phyloP scores from a whole-genome alignment of 2,888 invertebrate genomes.

The Idaea biselata region DNA sequence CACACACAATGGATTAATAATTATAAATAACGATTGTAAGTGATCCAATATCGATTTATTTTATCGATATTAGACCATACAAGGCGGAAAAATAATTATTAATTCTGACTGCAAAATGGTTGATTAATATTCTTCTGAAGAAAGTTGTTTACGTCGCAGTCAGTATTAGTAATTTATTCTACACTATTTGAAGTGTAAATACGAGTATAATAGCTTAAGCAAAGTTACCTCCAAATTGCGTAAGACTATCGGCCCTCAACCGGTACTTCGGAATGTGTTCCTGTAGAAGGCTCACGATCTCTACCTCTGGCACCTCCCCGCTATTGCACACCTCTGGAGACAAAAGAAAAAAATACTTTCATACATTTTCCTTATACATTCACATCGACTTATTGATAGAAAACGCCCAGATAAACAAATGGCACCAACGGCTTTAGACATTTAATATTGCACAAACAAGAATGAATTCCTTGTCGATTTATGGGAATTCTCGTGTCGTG shows the following conservation, averaged over 20 bases:
- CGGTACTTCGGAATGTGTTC: slow-evolving; percentile 97
- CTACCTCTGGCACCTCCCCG: slow-evolving; percentile 96
- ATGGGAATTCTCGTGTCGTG: background rate
- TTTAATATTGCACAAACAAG: too few relatives aligned
- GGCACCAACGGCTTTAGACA: too few relatives aligned
- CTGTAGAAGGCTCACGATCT: slow-evolving; percentile 96
- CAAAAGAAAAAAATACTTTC: slow-evolving; percentile 43
- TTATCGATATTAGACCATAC: too few relatives aligned
- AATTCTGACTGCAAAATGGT: background rate
- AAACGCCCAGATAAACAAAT: too few relatives aligned
- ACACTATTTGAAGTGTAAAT: background rate
- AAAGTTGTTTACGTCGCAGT: slow-evolving; percentile 3
- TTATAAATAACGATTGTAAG: too few relatives aligned
- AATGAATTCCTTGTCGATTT: too few relatives aligned
- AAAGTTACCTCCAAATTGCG: slow-evolving; percentile 91
- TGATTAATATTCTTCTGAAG: background rate
- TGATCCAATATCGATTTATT: too few relatives aligned
- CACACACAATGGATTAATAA: too few relatives aligned
- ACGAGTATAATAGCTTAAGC: slow-evolving; percentile 11
- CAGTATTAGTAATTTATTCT: background rate
- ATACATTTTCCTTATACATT: background rate
- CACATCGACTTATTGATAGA: too few relatives aligned
- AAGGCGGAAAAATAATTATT: background rate
- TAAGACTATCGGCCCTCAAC: slow-evolving; percentile 95
- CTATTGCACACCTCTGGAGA: slow-evolving; percentile 93